A percentile compares a stretch with the other conserved stretches of the same genome.
phyloP scores from a whole-genome alignment of 2,113 vertebrate species.

The Nyctibius bracteatus region DNA sequence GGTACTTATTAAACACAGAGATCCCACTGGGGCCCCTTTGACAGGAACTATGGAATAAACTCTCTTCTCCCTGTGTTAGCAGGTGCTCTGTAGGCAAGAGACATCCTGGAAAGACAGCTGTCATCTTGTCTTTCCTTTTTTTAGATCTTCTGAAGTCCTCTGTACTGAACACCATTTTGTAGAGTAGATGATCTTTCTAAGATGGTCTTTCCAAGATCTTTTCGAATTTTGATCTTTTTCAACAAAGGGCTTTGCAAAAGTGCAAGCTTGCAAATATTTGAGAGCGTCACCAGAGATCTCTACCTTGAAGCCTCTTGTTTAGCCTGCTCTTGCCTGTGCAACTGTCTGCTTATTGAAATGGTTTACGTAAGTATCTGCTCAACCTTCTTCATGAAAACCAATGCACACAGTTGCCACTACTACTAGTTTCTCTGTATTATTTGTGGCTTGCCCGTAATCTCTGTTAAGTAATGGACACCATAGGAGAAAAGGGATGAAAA shows the following conservation, averaged over 20 bases:
- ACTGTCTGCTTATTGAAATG: not conserved
- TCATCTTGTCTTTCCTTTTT: not conserved
- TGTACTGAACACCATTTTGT: not conserved
- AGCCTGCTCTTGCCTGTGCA: not conserved
- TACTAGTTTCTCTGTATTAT: not conserved
- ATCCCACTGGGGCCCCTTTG: not conserved
- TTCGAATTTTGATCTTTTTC: not conserved
- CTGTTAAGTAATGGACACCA: not conserved
- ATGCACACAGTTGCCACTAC: not conserved
- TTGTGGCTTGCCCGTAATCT: not conserved
- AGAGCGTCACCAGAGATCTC: not conserved
- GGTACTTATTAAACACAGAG: not conserved
- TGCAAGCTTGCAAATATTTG: not conserved
- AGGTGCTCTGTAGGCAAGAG: not conserved
- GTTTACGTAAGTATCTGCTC: not conserved
- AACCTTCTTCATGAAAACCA: not conserved
- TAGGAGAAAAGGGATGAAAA: not conserved
- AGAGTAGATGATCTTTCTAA: not conserved
- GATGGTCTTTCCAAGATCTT: not conserved
- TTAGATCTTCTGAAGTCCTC: not conserved
- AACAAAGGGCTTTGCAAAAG: not conserved
- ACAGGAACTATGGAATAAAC: constrained; percentile 2
- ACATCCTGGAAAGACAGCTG: not conserved
- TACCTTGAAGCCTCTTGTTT: not conserved
- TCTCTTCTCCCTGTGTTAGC: not conserved